Evolutionary conservation across 2,888 invertebrate species (phyloP).

Genomic region (Epistrophe eligans): DNA sequence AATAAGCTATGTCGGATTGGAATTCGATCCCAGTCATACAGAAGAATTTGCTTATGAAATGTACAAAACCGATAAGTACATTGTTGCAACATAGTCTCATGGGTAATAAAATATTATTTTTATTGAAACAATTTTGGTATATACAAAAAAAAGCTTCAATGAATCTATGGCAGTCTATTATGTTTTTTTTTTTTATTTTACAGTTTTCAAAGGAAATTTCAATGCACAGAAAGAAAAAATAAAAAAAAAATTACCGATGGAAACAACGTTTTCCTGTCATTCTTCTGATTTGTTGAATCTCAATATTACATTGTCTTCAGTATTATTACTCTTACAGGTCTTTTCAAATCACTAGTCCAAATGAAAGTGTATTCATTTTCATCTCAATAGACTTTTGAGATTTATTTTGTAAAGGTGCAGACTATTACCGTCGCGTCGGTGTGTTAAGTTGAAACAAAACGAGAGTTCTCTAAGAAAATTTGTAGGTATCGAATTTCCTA

Average conservation of each 20-base stretch:
- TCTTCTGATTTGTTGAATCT: conserved; percentile 38
- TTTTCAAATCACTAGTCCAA: background rate
- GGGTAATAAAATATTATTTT: conserved; percentile 54
- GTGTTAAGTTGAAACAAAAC: no score
- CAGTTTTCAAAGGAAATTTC: conserved; percentile 11
- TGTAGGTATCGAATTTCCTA: no score
- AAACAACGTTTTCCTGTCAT: conserved; percentile 3
- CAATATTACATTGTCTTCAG: conserved; percentile 1
- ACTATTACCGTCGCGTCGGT: no score
- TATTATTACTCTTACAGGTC: background rate
- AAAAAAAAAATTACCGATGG: conserved; percentile 11
- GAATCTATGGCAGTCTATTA: conserved; percentile 49
- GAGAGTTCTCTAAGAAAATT: no score
- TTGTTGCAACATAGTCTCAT: conserved; percentile 86
- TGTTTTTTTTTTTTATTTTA: conserved; percentile 45
- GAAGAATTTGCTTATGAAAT: conserved; percentile 98
- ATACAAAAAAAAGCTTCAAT: conserved; percentile 9
- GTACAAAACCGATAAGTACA: conserved; percentile 89
- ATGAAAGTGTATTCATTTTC: background rate
- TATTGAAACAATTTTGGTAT: conserved; percentile 38
- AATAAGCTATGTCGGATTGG: conserved; percentile 95
- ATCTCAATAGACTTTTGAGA: background rate
- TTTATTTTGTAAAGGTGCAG: background rate
- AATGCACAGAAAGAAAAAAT: conserved; percentile 13
- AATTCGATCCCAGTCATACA: conserved; percentile 90